phyloP scores from a whole-genome alignment of 2,888 invertebrate species.

The Synanthedon vespiformis region DNA sequence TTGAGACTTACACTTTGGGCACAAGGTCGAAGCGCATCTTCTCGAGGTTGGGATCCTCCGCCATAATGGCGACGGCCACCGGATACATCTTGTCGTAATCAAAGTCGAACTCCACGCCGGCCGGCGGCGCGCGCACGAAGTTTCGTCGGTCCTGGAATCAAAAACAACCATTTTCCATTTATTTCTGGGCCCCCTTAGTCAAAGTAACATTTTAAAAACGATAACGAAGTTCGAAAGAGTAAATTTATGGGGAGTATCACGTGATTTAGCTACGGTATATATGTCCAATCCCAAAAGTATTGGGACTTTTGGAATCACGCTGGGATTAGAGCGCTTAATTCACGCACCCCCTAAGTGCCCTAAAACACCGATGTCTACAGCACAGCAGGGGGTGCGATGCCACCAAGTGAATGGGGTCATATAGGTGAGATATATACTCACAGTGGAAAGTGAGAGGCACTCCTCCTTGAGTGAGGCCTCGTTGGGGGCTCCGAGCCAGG shows the following conservation, averaged over 20 bases:
- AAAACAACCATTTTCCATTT: neutral
- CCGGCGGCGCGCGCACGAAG: slow-evolving; percentile 96
- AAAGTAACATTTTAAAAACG: too few relatives aligned
- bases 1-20: slow-evolving; percentile 92
- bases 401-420: too few relatives aligned
- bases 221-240: too few relatives aligned
- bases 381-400: too few relatives aligned
- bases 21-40: slow-evolving; percentile 99
- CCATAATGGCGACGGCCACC: slow-evolving; percentile 93
- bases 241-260: too few relatives aligned
- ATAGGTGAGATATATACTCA: slow-evolving; percentile 40
- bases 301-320: neutral
- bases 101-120: slow-evolving; percentile 95
- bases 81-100: slow-evolving; percentile 94
- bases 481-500: slow-evolving; percentile 96
- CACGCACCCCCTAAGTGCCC: too few relatives aligned
- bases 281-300: too few relatives aligned
- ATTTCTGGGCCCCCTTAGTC: too few relatives aligned
- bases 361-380: too few relatives aligned
- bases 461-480: slow-evolving; percentile 95
- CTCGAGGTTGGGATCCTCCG: slow-evolving; percentile 94
- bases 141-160: slow-evolving; percentile 89
- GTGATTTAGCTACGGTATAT: too few relatives aligned
- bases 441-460: slow-evolving; percentile 92
- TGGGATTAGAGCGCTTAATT: neutral